Evolutionary conservation across 2,888 invertebrate genomes (phyloP), one percentile per base, ranked within the genome.

Genomic region (Drosophila sordidula): DNA sequence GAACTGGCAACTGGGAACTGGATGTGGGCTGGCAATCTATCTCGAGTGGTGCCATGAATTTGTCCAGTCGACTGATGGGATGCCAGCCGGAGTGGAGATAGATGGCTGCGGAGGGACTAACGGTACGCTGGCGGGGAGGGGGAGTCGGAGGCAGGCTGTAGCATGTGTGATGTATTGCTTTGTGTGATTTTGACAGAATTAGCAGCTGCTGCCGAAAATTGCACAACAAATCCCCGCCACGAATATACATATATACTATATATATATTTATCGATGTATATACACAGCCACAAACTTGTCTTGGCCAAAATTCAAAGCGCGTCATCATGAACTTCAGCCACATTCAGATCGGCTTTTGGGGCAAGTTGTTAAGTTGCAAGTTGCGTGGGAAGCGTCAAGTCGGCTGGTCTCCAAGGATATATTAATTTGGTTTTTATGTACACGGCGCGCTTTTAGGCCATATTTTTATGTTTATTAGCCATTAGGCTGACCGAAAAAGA

Each of bases 141-240:
- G n/a, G 11, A 36, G 22, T 2, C 46, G 12, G 39, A 34, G n/a
- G 22, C 22, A 22, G 1, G 29, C 29, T 29, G 34, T 34, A 63
- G 70, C 74, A 73, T 82, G 55, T 82, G 89, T 83, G 83, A 83
- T 83, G 83, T 88, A 83, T 83, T 88, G 83, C 83, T 76, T 82
- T 83, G 83, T 77, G 80, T 88, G 83, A 88, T 86, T 88, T 80
- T 88, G 83, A 83, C 83, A 83, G 83, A 83, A 83, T 83, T 88
- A 83, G 89, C 83, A 83, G 83, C 83, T 83, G 83, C 79, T 86
- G 75, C 75, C 75, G 70, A 81, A 82, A 87, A 87, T 87, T 78
- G 82, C 78, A 81, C 82, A 75, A 67, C 67, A 72, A 70, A 58
- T 41, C n/a, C 52, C 45, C 38, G 47, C 32, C 59, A 25, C 41